Evolutionary conservation across 2,797 vertebrate genomes (phyloP), one percentile per base, ranked within the genome.

Genomic region (Toxotes lorentzi): DNA sequence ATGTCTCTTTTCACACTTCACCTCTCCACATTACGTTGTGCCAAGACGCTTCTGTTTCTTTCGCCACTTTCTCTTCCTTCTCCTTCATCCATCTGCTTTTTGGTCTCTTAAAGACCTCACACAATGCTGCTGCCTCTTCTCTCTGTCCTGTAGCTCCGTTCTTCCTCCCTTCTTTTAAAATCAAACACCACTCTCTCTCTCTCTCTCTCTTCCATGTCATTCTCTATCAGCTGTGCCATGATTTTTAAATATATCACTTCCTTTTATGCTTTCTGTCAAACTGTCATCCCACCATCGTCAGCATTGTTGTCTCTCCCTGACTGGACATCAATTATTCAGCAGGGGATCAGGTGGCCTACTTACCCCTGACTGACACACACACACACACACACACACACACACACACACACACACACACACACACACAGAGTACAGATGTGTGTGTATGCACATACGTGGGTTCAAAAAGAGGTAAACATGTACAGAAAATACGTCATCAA

Each of bases 291-390:
- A 71, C 78, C 45, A 76, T 70, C 60, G 35, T 40, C 64, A 73
- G 32, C 58, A 34, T 34, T 54, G 58, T 71, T 76, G 34, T 63
- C 34, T 59, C 53, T 74, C 43, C 38, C 72, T 51, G 45, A 81
- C 63, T 77, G 77, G 86, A 85, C 78, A 86, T 91, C 70, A 79
- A 82, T 88, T 84, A 92, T 90, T 92, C 84, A 90, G 79, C 41
- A 53, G 70, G 82, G 81, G 81, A 86, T 90, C 88, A 90, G 92
- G 86, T 87, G 86, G 81, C 82, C 79, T 80, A 81, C 79, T 82
- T 86, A 79, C 56, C 82, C 38, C 73, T 59, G 66, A 83, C 21
- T 71, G 40, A 79, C 53, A 57, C 80, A 45, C 69, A 58, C 47
- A 62, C 69, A 66, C 45, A 35, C 57, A 48, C 58, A 57, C 74